Evolutionary conservation across 2,888 invertebrate species (phyloP).

Genomic region (Dorcus parallelipipedus): DNA sequence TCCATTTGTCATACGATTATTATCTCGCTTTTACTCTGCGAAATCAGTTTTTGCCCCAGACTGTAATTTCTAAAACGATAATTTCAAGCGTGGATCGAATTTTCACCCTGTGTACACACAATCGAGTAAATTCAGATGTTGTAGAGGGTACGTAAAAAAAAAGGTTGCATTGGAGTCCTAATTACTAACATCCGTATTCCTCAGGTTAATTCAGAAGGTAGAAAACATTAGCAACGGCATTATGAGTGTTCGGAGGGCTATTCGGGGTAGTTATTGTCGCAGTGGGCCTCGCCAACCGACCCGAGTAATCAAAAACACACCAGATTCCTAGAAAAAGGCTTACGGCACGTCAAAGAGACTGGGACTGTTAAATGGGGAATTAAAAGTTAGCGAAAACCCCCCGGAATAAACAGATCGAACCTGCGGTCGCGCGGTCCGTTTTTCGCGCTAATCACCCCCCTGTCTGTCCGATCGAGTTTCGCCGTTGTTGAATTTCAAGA

Average conservation of each 20-base stretch:
- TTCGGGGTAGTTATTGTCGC: constrained; percentile 64
- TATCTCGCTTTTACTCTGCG: constrained; percentile 18
- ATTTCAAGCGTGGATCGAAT: too few species aligned
- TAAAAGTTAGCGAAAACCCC: constrained; percentile 34
- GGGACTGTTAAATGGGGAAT: constrained; percentile 41
- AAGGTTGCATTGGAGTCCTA: constrained; percentile 52
- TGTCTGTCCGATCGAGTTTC: constrained; percentile 21
- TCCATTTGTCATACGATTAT: constrained; percentile 35
- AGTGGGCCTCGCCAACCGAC: constrained; percentile 58
- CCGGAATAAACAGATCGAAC: constrained; percentile 13
- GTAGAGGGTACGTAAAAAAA: constrained; percentile 23
- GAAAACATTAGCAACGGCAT: constrained; percentile 63
- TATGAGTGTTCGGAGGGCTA: constrained; percentile 68
- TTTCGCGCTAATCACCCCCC: constrained; percentile 10
- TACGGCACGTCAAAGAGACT: constrained; percentile 35
- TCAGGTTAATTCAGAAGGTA: constrained; percentile 46
- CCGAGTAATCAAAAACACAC: constrained; percentile 57
- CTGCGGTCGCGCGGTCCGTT: constrained; percentile 13
- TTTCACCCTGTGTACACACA: too few species aligned
- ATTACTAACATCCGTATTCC: constrained; percentile 55
- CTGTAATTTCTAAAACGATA: too few species aligned
- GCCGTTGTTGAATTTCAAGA: constrained; percentile 25
- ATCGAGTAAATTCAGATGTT: too few species aligned
- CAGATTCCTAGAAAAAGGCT: constrained; percentile 42
- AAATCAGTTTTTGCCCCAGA: too few species aligned